A percentile compares a stretch with the other conserved stretches of the same genome.
Conservation (phyloP, 2,797 vertebrate species). For the Crocodylus rhombifer region DNA sequence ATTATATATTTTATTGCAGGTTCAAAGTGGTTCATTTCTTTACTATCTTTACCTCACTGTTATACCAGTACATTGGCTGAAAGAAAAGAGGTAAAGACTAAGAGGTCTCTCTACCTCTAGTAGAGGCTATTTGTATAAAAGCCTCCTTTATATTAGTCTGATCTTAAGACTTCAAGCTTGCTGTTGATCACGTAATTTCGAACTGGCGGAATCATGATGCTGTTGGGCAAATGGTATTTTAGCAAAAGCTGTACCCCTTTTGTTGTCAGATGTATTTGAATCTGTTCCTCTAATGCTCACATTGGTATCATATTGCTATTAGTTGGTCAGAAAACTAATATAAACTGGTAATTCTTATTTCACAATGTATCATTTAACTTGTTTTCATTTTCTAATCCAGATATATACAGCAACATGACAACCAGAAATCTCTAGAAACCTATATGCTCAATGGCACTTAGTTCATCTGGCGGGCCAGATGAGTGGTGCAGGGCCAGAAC, state of each 20-base stretch:
- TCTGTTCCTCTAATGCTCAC: background rate
- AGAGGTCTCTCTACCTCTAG: slow-evolving; percentile 13
- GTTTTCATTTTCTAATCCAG: background rate
- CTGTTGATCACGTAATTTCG: background rate
- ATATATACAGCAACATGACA: background rate
- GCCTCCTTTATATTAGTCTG: background rate
- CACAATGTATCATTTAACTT: background rate
- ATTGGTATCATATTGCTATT: background rate
- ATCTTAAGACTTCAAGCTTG: background rate
- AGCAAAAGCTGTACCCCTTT: background rate
- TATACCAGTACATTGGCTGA: background rate
- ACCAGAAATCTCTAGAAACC: background rate
- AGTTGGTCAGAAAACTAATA: slow-evolving; percentile 9
- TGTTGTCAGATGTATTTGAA: background rate
- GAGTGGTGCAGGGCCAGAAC: no score
- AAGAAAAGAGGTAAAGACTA: background rate
- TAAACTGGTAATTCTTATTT: background rate
- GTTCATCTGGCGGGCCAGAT: background rate
- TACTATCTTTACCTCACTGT: slow-evolving; percentile 34
- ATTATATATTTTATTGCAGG: slow-evolving; percentile 18
- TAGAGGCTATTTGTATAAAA: slow-evolving; percentile 13
- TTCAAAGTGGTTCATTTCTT: slow-evolving; percentile 30
- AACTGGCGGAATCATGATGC: background rate
- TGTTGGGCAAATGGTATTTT: background rate
- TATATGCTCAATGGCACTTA: no score